Base-by-base conservation (phyloP, 2,888 invertebrate genomes). In the Apotomis betuletana region DNA sequence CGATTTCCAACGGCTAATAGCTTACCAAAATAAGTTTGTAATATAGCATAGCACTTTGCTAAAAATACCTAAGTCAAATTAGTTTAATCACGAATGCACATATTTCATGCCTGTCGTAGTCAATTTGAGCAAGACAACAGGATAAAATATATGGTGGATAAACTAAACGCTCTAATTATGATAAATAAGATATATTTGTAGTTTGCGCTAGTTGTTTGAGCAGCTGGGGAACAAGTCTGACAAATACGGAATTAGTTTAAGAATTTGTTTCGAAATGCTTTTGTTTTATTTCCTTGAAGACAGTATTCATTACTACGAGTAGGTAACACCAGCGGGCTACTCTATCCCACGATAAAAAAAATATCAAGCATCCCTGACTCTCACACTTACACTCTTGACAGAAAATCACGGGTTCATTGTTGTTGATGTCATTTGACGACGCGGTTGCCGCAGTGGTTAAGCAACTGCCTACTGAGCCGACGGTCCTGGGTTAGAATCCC, bases 121-220 rank as follows among this genome's bases (percentile, higher is more conserved):
- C 49, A 63, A 63, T 69, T 57, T 38, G 57, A 62, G 59, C 13
- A 69, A 38, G 69, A 63, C 46, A 70, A 38, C 59, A 59, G 59
- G 27, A 61, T 52, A 57, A 67, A 46, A 60, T 54, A 69, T 46
- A 67, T 46, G 62, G 13, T 41, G 49, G 44, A 58, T 49, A 58
- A 61, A n/a, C 36, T 61, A 58, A 58, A 58, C 41, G n/a, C 44
- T 46, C 44, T 63, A 69, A 61, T 73, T 69, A 55, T 13, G 46
- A 61, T 73, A 60, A 73, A 55, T 69, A 54, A 72, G 67, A 68
- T 68, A 63, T 44, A 70, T 65, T 55, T 57, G 60, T 55, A 46
- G 58, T 70, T 62, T 44, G n/a, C 41, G 57, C 36, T 51, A 54
- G 58, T 41, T 15, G 63, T 68, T 63, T 72, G 67, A 72, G 52